Percentiles rank a stretch among this genome's conserved stretches.
These are phyloP conservation scores for Battus philenor DNA, from an alignment of 1,140 invertebrate genomes.

Conservation along the genomic window DNA sequence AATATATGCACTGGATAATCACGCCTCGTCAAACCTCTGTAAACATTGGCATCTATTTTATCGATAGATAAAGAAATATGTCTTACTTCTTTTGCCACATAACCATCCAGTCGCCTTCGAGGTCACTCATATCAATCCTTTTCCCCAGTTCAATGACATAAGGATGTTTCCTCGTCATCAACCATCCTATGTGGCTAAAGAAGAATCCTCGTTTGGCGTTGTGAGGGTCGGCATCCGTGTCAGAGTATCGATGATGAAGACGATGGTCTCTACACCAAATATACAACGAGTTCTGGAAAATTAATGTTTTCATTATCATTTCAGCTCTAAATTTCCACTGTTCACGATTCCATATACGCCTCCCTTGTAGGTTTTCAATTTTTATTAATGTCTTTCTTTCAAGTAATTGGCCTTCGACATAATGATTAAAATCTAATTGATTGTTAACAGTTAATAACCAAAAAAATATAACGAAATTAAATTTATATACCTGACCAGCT, in stretches of 20 bases:
- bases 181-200: slow-evolving; percentile 82
- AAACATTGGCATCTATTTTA: too few species aligned
- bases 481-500: slow-evolving; percentile 72
- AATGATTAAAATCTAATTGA: background rate
- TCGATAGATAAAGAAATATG: background rate
- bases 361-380: too few species aligned
- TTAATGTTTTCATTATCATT: too few species aligned
- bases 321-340: too few species aligned
- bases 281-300: slow-evolving; percentile 59
- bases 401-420: too few species aligned
- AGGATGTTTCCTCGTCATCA: slow-evolving; percentile 80
- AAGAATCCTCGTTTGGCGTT: slow-evolving; percentile 81
- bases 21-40: too few species aligned
- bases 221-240: slow-evolving; percentile 82
- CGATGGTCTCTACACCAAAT: slow-evolving; percentile 80
- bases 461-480: background rate
- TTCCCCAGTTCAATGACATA: slow-evolving; percentile 76
- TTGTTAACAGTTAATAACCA: background rate
- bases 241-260: slow-evolving; percentile 81
- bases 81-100: slow-evolving; percentile 82
- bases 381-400: too few species aligned
- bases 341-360: too few species aligned
- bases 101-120: slow-evolving; percentile 83
- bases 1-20: too few species aligned
- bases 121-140: slow-evolving; percentile 84